phyloP scores from a whole-genome alignment of 1,140 invertebrate species.

The Heliconius eleuchia region DNA sequence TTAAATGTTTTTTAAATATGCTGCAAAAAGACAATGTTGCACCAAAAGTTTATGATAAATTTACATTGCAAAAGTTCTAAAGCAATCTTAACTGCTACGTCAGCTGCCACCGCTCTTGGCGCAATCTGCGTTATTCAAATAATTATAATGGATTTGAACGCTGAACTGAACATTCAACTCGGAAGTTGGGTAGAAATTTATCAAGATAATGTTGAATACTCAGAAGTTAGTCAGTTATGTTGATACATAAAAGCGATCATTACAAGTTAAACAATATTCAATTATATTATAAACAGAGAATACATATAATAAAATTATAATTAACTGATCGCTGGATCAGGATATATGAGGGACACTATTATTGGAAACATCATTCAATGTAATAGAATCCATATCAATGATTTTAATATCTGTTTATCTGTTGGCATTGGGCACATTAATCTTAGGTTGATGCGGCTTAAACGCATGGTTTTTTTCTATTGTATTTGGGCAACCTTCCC shows the following conservation, averaged over 20 bases:
- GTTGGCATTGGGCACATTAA: no score
- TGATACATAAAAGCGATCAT: background rate
- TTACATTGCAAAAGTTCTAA: background rate
- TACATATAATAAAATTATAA: no score
- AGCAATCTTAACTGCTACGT: slow-evolving; percentile 9
- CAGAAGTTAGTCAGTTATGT: background rate
- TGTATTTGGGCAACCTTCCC: no score
- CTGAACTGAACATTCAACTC: background rate
- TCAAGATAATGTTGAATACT: background rate
- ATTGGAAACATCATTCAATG: no score
- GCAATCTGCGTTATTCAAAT: background rate
- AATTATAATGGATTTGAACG: background rate
- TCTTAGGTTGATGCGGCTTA: no score
- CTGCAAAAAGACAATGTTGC: background rate
- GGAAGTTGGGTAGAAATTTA: background rate
- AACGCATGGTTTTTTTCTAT: no score
- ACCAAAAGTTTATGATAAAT: background rate
- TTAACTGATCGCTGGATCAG: no score
- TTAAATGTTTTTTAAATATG: background rate
- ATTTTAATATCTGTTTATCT: no score
- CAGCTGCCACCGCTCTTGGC: slow-evolving; percentile 1
- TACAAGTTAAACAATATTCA: no score
- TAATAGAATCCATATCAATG: no score
- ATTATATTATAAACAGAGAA: no score
- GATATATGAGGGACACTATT: no score